Conservation (phyloP, 2,888 invertebrate species). For the Microplitis deprimator region DNA sequence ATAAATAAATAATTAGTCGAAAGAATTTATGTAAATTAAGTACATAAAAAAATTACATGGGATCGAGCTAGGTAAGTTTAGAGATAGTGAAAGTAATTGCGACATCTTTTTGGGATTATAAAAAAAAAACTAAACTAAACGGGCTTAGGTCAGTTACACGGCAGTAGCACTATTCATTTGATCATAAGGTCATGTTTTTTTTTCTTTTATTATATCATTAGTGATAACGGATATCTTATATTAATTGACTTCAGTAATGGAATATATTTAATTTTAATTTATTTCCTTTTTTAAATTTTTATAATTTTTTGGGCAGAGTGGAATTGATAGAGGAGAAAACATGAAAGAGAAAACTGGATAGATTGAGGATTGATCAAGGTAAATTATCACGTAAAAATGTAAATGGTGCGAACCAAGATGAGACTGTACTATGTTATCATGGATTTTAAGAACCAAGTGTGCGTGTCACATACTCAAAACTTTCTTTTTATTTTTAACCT, state of each 20-base stretch:
- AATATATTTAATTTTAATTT: background rate
- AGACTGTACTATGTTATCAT: conserved; percentile 22
- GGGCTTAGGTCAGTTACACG: conserved; percentile 41
- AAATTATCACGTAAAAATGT: conserved; percentile 41
- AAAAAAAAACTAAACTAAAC: background rate
- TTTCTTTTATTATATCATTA: conserved; percentile 14
- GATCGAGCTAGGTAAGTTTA: conserved; percentile 34
- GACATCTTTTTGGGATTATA: conserved; percentile 34
- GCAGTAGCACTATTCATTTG: conserved; percentile 28
- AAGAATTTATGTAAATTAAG: conserved; percentile 35
- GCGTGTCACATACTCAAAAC: background rate
- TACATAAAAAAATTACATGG: conserved; percentile 24
- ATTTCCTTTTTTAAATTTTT: background rate
- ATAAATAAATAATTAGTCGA: background rate
- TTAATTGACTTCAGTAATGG: conserved; percentile 5
- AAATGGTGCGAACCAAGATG: conserved; percentile 24
- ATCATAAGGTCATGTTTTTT: conserved; percentile 16
- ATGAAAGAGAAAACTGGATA: conserved; percentile 36
- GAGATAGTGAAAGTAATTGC: conserved; percentile 47
- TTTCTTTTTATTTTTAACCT: background rate
- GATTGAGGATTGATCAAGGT: conserved; percentile 18
- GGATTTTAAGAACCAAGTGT: background rate
- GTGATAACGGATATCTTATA: background rate
- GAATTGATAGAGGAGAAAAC: conserved; percentile 37
- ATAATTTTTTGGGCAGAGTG: background rate